Base-by-base conservation (phyloP, 2,113 vertebrate species). In the Rattus norvegicus region DNA sequence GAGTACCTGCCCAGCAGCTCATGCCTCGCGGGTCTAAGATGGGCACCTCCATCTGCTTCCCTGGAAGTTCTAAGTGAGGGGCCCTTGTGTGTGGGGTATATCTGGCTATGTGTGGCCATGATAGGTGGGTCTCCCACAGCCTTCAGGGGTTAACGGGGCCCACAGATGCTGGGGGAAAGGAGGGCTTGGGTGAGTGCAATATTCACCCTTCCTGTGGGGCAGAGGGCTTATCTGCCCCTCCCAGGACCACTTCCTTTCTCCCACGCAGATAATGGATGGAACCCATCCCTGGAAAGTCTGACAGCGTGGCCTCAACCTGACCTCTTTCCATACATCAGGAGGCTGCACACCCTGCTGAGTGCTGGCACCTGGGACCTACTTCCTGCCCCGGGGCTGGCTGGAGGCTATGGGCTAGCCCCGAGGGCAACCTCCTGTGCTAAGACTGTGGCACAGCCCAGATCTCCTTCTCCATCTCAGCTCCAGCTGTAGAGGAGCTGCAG, bases 241-340 rank as follows among this genome's bases (percentile, higher is more conserved):
- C 94, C 93, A 86, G 89, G 95, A 52, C 54, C 13, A 59, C 90
- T 94, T 96, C 95, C 95, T 92, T 83, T 94, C 93, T 97, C 97
- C 95, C 83, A 96, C 94, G 7, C 91, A 0, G 65, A 93, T 83
- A 80, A 80, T 39, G 0, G 0, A 69, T 14, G 61, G 85, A 86
- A 75, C 73, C 8, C 30, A n/a, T 77, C 91, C 92, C 43, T 97
- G 97, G 97, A 95, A 97, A 95, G 22, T 94, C 77, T 97, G 92
- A 91, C 59, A 2, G 69, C 75, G 0, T 33, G 67, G 49, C n/a
- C 1, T 0, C 5, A 0, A 19, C 69, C 43, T 2, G 28, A 26
- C 39, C 47, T 61, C 94, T 80, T 59, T 92, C 96, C 77, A 88
- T 30, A 54, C 17, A 0, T 67, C 0, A 2, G 61, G 67, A 67